Percentiles rank a stretch among this genome's conserved stretches.
These are phyloP conservation scores for Paraplagusia blochii DNA, from an alignment of 2,113 vertebrate species.

Conservation along the genomic window DNA sequence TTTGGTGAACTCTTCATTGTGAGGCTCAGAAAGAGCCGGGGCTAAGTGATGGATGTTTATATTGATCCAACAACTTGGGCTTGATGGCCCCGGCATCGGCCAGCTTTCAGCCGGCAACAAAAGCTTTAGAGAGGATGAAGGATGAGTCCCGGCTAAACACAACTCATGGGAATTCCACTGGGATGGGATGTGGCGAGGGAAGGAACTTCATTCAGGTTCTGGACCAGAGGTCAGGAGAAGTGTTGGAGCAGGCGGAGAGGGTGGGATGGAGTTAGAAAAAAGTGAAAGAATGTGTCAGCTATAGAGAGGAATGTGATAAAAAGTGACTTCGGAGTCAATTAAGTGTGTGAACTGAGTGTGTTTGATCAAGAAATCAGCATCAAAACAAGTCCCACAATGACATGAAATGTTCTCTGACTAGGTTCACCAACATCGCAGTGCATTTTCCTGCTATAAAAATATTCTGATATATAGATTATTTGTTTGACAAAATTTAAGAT, in stretches of 20 bases:
- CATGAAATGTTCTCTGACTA: too few species aligned
- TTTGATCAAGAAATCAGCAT: conserved; percentile 28
- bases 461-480: too few species aligned
- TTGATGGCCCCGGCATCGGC: conserved; percentile 67
- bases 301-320: conserved; percentile 53
- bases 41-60: conserved; percentile 75
- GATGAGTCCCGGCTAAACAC: conserved; percentile 61
- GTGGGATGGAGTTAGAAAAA: conserved; percentile 28
- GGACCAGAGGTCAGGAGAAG: conserved; percentile 55
- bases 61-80: conserved; percentile 76
- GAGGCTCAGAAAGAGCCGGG: conserved; percentile 58
- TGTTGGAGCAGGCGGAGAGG: conserved; percentile 35
- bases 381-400: not conserved
- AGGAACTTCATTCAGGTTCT: conserved; percentile 56
- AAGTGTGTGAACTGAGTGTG: conserved; percentile 11
- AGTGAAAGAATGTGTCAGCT: conserved; percentile 48
- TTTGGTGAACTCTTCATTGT: conserved; percentile 74
- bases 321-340: conserved; percentile 56
- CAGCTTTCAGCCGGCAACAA: conserved; percentile 73
- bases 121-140: conserved; percentile 69
- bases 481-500: too few species aligned
- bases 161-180: conserved; percentile 55
- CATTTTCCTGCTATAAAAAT: too few species aligned
- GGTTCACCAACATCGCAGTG: too few species aligned
- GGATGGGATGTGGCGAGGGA: conserved; percentile 39